phyloP scores from a whole-genome alignment of 2,888 invertebrate genomes.

The Chymomyza amoena region DNA sequence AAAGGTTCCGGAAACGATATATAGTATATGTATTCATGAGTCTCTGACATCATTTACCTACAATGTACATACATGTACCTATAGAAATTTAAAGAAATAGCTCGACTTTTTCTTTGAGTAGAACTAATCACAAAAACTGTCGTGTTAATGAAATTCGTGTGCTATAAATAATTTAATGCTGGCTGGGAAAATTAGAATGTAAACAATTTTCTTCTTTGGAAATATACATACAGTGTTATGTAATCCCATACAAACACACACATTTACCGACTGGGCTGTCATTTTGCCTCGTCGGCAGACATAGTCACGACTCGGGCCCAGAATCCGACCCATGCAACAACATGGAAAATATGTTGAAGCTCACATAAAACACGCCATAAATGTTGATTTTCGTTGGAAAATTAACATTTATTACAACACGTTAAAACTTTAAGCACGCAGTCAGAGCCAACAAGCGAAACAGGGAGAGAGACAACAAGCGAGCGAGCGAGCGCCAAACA shows the following conservation, averaged over 20 bases:
- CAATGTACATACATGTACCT: no score
- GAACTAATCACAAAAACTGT: constrained; percentile 5
- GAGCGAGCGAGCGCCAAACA: neutral
- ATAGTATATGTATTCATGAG: neutral
- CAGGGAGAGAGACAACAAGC: neutral
- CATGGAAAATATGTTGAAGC: constrained; percentile 69
- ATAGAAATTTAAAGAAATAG: constrained; percentile 13
- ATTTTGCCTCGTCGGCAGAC: neutral
- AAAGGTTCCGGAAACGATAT: constrained; percentile 8
- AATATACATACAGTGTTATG: no score
- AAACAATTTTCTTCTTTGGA: neutral
- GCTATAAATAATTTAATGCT: constrained; percentile 26
- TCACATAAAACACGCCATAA: constrained; percentile 72
- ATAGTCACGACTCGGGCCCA: constrained; percentile 14
- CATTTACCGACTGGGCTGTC: neutral
- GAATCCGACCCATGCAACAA: constrained; percentile 51
- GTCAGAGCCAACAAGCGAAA: constrained; percentile 13
- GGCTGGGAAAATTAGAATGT: neutral
- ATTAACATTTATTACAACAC: constrained; percentile 75
- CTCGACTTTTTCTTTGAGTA: constrained; percentile 12
- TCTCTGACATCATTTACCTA: neutral
- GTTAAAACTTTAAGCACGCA: constrained; percentile 72
- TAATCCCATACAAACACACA: neutral
- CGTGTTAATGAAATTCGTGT: constrained; percentile 28
- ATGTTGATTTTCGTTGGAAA: constrained; percentile 75